phyloP scores from a whole-genome alignment of 2,888 invertebrate genomes.

The Bedellia somnulentella region DNA sequence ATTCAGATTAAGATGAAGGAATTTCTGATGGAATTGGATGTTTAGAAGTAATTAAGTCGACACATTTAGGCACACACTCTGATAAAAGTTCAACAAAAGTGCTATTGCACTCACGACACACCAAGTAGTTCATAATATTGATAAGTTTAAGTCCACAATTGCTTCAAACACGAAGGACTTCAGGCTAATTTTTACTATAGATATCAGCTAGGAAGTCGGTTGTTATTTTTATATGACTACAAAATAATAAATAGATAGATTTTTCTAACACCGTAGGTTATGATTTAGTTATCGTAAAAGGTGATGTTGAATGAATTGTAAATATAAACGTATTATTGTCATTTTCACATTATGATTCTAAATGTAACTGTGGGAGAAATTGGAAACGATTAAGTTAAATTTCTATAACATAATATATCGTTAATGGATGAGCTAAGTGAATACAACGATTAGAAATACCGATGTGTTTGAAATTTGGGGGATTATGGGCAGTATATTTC shows the following conservation, averaged over 20 bases:
- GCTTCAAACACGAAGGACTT: constrained; percentile 29
- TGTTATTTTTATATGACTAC: constrained; percentile 60
- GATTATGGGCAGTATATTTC: constrained; percentile 1
- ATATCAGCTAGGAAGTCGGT: constrained; percentile 52
- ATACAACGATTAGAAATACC: constrained; percentile 43
- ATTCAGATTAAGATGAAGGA: constrained; percentile 20
- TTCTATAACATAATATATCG: no score
- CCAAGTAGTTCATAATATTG: constrained; percentile 33
- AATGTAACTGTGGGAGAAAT: no score
- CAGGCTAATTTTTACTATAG: constrained; percentile 45
- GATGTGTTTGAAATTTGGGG: constrained; percentile 5
- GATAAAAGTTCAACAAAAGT: constrained; percentile 44
- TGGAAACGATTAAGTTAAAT: no score
- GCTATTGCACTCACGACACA: constrained; percentile 57
- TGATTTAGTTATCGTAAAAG: constrained; percentile 18
- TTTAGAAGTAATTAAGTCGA: constrained; percentile 20
- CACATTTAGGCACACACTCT: constrained; percentile 21
- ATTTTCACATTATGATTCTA: no score
- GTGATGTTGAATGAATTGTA: no score
- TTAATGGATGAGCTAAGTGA: constrained; percentile 38
- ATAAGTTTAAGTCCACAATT: constrained; percentile 41
- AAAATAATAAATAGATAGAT: constrained; percentile 48
- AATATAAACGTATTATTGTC: no score
- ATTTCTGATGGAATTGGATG: constrained; percentile 49
- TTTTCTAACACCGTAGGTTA: constrained; percentile 50